phyloP scores from a whole-genome alignment of 2,888 invertebrate species.

The Deladenus siricidicola region DNA sequence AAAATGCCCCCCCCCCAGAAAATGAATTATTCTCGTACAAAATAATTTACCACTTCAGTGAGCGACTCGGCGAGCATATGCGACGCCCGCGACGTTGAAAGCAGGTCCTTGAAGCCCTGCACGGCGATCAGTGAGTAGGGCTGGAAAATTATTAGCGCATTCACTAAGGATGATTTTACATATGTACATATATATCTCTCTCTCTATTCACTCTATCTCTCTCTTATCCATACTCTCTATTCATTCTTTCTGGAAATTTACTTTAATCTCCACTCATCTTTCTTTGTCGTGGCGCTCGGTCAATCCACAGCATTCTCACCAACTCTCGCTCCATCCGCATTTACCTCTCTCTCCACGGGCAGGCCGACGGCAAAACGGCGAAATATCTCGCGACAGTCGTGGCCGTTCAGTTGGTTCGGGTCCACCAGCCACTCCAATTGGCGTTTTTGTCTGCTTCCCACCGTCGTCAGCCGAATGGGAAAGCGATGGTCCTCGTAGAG shows the following conservation, averaged over 20 bases:
- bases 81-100: constrained; percentile 23
- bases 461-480: constrained; percentile 16
- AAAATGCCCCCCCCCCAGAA: too few relatives aligned
- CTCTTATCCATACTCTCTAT: too few relatives aligned
- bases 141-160: constrained; percentile 17
- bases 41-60: constrained; percentile 16
- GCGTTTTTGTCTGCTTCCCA: not conserved
- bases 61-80: constrained; percentile 27
- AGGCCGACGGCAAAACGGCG: constrained; percentile 15
- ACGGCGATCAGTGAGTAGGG: constrained; percentile 37
- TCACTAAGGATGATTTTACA: too few relatives aligned
- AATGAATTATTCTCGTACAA: too few relatives aligned
- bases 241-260: too few relatives aligned
- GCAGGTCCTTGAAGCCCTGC: constrained; percentile 33
- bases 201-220: too few relatives aligned
- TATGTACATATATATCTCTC: too few relatives aligned
- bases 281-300: too few relatives aligned
- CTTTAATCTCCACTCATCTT: too few relatives aligned
- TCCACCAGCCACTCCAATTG: constrained; percentile 22
- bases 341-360: constrained; percentile 18
- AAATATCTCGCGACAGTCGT: constrained; percentile 20
- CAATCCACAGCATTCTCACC: not conserved
- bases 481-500: constrained; percentile 24
- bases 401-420: constrained; percentile 11
- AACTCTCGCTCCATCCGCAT: not conserved